A percentile compares a stretch with the other conserved stretches of the same genome.
Evolutionary conservation across 2,888 invertebrate species (phyloP).

Genomic region (Aspidiotus rigidus): DNA sequence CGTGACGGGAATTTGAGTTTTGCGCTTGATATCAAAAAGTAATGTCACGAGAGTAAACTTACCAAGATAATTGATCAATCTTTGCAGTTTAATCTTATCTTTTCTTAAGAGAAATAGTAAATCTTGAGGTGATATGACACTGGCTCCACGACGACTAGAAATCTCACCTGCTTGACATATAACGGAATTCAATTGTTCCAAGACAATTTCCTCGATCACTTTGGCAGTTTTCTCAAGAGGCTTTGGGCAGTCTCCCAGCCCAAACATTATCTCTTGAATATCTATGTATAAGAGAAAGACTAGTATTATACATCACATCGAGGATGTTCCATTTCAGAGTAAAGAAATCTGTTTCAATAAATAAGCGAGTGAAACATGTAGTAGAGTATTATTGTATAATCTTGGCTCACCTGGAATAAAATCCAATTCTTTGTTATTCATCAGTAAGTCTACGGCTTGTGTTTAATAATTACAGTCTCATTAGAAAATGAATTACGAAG

Average conservation of each 20-base stretch:
- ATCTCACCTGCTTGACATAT: constrained; percentile 64
- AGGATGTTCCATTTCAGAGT: too few species aligned
- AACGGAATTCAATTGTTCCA: constrained; percentile 68
- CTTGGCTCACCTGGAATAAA: too few species aligned
- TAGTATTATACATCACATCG: too few species aligned
- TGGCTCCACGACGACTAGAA: constrained; percentile 51
- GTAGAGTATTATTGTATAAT: too few species aligned
- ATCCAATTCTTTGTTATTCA: too few species aligned
- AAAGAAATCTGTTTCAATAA: too few species aligned
- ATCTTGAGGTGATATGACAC: constrained; percentile 56
- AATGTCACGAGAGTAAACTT: constrained; percentile 31
- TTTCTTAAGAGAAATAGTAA: constrained; percentile 74
- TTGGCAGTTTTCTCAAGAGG: constrained; percentile 73
- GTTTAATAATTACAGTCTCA: too few species aligned
- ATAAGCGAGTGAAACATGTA: too few species aligned
- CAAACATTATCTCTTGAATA: constrained; percentile 81
- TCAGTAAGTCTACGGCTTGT: too few species aligned
- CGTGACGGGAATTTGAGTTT: not conserved
- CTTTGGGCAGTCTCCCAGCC: constrained; percentile 80
- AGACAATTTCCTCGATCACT: constrained; percentile 71
- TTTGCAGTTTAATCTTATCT: constrained; percentile 64
- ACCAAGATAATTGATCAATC: constrained; percentile 63
- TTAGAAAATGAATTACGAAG: too few species aligned
- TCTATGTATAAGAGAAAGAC: constrained; percentile 45
- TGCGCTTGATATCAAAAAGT: not conserved